phyloP scores from a whole-genome alignment of 2,888 invertebrate species.

The Bhutanitis thaidina region DNA sequence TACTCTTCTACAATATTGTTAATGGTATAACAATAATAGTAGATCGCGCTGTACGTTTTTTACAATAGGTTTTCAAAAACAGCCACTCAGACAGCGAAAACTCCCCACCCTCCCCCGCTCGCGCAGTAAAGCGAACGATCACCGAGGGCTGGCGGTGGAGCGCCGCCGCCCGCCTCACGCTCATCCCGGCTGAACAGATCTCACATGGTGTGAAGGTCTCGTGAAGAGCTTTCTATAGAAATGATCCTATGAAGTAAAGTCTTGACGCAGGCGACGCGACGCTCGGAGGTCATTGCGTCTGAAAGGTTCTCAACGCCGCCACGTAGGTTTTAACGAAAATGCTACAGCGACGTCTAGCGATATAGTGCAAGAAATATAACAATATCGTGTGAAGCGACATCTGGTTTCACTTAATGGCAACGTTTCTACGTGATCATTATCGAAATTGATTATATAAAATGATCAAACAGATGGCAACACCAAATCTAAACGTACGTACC shows the following conservation, averaged over 20 bases:
- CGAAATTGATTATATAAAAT: too few relatives aligned
- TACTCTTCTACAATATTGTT: too few relatives aligned
- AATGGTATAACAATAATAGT: too few relatives aligned
- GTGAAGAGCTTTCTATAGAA: conserved; percentile 16
- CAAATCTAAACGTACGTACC: too few relatives aligned
- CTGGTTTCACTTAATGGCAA: too few relatives aligned
- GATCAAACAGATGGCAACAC: too few relatives aligned
- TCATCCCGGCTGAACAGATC: conserved; percentile 14
- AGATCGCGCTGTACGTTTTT: too few relatives aligned
- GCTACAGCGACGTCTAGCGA: background rate
- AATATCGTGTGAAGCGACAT: too few relatives aligned
- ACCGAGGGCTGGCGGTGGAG: conserved; percentile 13
- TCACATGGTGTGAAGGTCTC: conserved; percentile 15
- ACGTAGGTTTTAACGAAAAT: background rate
- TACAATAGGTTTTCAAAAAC: too few relatives aligned
- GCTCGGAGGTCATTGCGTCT: background rate
- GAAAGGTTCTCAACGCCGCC: background rate
- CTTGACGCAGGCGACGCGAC: background rate
- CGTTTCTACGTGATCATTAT: too few relatives aligned
- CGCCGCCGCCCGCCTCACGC: conserved; percentile 18
- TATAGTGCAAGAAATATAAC: too few relatives aligned
- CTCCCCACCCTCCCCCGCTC: conserved; percentile 6
- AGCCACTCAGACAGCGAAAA: conserved; percentile 15
- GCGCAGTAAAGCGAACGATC: conserved; percentile 12
- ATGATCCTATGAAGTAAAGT: conserved; percentile 14